phyloP scores from a whole-genome alignment of 2,113 vertebrate genomes.

The Albula goreensis region DNA sequence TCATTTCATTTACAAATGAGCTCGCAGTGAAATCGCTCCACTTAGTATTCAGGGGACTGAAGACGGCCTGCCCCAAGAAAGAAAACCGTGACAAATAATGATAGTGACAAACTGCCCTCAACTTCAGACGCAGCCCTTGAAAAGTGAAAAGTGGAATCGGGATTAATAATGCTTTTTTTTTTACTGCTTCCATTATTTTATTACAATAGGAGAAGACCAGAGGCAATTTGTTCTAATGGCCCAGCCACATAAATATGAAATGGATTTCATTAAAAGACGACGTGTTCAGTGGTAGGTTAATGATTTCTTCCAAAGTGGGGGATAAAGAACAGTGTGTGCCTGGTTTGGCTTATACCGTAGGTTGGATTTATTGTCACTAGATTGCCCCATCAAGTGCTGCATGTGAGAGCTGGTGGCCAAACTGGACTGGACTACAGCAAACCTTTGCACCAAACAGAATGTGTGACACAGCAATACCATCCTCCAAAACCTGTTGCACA shows the following conservation, averaged over 20 bases:
- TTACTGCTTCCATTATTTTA: constrained; percentile 13
- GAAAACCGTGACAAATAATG: background rate
- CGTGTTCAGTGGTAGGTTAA: background rate
- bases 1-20: constrained; percentile 8
- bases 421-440: too few species aligned
- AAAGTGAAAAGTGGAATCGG: background rate
- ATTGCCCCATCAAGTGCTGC: too few species aligned
- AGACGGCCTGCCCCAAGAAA: background rate
- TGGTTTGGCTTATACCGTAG: too few species aligned
- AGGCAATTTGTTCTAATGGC: background rate
- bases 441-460: background rate
- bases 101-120: constrained; percentile 14
- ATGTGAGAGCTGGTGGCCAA: too few species aligned
- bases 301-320: background rate
- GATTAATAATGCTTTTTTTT: constrained; percentile 16
- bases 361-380: too few species aligned
- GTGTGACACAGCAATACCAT: too few species aligned
- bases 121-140: background rate
- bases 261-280: background rate
- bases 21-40: background rate
- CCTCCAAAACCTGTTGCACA: background rate
- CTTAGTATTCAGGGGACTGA: constrained; percentile 14
- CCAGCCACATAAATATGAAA: constrained; percentile 4
- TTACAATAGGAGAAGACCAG: background rate
- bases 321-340: too few species aligned